Evolutionary conservation across 2,888 invertebrate species (phyloP).

Genomic region (Micoletzkya japonica): DNA sequence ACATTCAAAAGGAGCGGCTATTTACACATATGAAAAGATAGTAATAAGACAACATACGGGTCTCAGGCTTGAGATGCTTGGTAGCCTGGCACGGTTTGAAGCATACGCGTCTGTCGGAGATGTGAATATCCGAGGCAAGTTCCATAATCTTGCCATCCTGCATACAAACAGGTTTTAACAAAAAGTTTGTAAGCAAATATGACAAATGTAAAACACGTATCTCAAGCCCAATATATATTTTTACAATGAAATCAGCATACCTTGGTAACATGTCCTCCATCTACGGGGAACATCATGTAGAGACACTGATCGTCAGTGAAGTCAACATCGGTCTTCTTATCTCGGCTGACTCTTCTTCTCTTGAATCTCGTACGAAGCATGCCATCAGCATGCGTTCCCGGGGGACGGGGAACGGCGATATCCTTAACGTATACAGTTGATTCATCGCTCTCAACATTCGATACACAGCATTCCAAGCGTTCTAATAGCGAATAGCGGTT

Average conservation of each 20-base stretch:
- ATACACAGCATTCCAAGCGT: background rate
- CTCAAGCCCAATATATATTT: too few species aligned
- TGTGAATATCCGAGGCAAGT: too few species aligned
- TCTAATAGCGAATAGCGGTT: too few species aligned
- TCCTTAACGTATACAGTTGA: conserved; percentile 2
- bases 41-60: background rate
- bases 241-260: too few species aligned
- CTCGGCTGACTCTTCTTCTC: conserved; percentile 40
- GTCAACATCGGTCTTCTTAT: conserved; percentile 50
- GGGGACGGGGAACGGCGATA: conserved; percentile 29
- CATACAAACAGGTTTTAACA: too few species aligned
- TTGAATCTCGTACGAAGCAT: conserved; percentile 60
- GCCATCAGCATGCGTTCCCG: conserved; percentile 57
- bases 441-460: background rate
- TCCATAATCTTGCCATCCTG: too few species aligned
- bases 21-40: too few species aligned
- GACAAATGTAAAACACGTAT: too few species aligned
- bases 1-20: too few species aligned
- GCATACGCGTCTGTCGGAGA: too few species aligned
- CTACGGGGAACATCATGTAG: conserved; percentile 60
- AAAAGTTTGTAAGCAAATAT: too few species aligned
- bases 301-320: conserved; percentile 55
- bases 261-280: conserved; percentile 52
- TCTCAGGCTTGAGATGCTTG: background rate
- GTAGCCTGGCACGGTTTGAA: too few species aligned